Evolutionary conservation across 2,888 invertebrate genomes (phyloP).

Genomic region (Balanococcus diminutus): DNA sequence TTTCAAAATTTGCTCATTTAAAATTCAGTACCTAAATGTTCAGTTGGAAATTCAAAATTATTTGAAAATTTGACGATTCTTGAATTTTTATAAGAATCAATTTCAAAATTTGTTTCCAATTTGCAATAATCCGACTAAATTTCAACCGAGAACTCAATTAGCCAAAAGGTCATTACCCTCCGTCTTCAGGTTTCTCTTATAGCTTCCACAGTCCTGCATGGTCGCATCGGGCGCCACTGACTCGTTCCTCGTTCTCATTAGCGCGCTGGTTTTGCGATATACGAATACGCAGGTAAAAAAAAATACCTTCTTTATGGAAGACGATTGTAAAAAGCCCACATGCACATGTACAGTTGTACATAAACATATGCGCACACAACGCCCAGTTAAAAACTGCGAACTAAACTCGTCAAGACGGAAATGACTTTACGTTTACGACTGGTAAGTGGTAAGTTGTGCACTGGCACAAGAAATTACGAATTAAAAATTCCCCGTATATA

Average conservation of each 20-base stretch:
- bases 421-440: slow-evolving; percentile 7
- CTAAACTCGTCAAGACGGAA: not conserved
- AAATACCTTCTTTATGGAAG: not conserved
- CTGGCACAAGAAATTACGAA: not conserved
- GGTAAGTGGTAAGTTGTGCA: slow-evolving; percentile 9
- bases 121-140: too few relatives aligned
- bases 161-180: not conserved
- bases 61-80: too few relatives aligned
- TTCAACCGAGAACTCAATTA: too few relatives aligned
- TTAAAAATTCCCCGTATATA: not conserved
- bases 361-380: not conserved
- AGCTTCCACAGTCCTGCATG: not conserved
- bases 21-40: too few relatives aligned
- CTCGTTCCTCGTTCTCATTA: not conserved
- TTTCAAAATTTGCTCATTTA: too few relatives aligned
- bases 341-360: not conserved
- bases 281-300: not conserved
- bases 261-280: not conserved
- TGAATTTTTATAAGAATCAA: too few relatives aligned
- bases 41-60: too few relatives aligned
- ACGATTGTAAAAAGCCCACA: not conserved
- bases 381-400: not conserved
- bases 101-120: too few relatives aligned
- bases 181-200: not conserved
- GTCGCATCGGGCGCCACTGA: not conserved